These are phyloP conservation scores for Haliclona indistincta DNA, from an alignment of 37 sponge, comb jelly and placozoan genomes.

Conservation along the genomic window DNA sequence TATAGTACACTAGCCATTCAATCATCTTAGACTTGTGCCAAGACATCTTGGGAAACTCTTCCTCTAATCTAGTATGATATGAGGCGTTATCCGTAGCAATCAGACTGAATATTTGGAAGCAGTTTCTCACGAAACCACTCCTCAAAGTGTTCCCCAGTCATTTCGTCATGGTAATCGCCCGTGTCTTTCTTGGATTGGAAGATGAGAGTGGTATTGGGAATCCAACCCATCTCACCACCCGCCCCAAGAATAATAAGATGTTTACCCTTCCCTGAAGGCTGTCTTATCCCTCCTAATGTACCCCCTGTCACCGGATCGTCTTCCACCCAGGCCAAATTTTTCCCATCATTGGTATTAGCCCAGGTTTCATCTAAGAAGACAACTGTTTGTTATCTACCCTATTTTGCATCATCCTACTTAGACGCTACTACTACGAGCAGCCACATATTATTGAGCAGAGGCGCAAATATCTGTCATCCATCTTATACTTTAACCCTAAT, in stretches of 20 bases:
- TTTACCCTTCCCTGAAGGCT: slow-evolving; percentile 11
- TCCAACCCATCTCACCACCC: slow-evolving; percentile 8
- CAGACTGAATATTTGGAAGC: slow-evolving; percentile 9
- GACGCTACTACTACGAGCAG: not conserved
- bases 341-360: slow-evolving; percentile 15
- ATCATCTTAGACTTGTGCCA: not conserved
- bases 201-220: not conserved
- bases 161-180: slow-evolving; percentile 18
- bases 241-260: slow-evolving; percentile 7
- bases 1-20: no score
- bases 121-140: slow-evolving; percentile 15
- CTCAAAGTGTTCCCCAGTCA: slow-evolving; percentile 13
- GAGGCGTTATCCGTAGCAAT: slow-evolving; percentile 19
- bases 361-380: slow-evolving; percentile 28
- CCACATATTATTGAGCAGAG: not conserved
- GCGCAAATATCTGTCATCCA: not conserved
- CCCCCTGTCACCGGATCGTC: slow-evolving; percentile 2
- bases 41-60: not conserved
- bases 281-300: slow-evolving; percentile 5
- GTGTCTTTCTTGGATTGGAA: slow-evolving; percentile 11
- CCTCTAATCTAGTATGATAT: not conserved
- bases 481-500: slow-evolving; percentile 8
- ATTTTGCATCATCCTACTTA: slow-evolving; percentile 9
- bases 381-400: slow-evolving; percentile 1
- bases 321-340: slow-evolving; percentile 7